A percentile compares a stretch with the other conserved stretches of the same genome.
phyloP scores from a whole-genome alignment of 2,113 vertebrate species.

The Rhinichthys klamathensis region DNA sequence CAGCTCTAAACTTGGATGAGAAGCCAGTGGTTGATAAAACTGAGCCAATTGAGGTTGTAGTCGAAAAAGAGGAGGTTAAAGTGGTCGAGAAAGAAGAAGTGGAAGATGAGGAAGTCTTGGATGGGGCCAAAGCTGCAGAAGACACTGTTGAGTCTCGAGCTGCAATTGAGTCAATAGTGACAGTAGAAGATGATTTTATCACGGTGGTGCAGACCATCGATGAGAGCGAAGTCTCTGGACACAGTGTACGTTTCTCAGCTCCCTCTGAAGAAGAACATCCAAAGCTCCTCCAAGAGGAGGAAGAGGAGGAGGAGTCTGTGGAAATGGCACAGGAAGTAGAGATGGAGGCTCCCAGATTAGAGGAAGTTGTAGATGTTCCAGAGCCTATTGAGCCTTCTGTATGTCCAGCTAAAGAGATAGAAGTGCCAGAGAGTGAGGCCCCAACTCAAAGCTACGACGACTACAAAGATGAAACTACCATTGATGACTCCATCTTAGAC shows the following conservation, averaged over 20 bases:
- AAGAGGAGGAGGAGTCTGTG: constrained; percentile 71
- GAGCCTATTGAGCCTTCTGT: constrained; percentile 79
- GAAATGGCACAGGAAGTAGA: constrained; percentile 80
- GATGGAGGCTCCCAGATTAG: constrained; percentile 74
- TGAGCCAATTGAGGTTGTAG: neutral
- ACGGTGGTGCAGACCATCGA: constrained; percentile 96
- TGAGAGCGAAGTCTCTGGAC: constrained; percentile 86
- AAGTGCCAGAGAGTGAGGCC: constrained; percentile 79
- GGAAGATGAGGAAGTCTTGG: constrained; percentile 37
- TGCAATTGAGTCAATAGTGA: constrained; percentile 93
- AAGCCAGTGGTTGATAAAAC: constrained; percentile 1
- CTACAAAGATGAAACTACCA: constrained; percentile 95
- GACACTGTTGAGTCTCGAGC: constrained; percentile 78
- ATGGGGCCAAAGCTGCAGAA: constrained; percentile 64
- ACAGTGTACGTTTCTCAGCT: constrained; percentile 93
- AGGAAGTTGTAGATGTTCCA: constrained; percentile 75
- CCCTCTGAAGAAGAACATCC: constrained; percentile 74
- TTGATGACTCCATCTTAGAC: constrained; percentile 98
- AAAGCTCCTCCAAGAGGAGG: constrained; percentile 67
- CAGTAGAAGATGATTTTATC: constrained; percentile 97
- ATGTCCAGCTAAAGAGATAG: constrained; percentile 75
- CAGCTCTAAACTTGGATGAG: constrained; percentile 14
- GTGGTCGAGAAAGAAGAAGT: constrained; percentile 33
- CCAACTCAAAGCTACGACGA: constrained; percentile 91
- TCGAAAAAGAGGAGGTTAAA: constrained; percentile 22